phyloP scores from a whole-genome alignment of 1,140 invertebrate species.

The Lasioglossum albipes region DNA sequence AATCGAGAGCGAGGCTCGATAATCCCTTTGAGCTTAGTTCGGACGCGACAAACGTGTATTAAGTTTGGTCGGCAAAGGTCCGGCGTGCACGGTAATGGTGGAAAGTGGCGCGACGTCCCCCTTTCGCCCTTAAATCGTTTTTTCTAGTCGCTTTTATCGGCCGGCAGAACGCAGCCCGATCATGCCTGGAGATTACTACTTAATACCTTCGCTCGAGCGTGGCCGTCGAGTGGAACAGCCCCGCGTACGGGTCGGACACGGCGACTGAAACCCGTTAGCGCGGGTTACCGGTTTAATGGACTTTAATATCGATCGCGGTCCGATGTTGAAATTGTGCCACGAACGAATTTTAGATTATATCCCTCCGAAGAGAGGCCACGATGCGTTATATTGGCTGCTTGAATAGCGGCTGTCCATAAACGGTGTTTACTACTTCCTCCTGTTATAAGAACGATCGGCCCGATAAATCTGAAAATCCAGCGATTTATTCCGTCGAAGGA shows the following conservation, averaged over 20 bases:
- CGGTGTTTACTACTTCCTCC: conserved; percentile 49
- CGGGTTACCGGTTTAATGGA: conserved; percentile 65
- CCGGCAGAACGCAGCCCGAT: conserved; percentile 58
- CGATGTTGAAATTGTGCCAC: conserved; percentile 64
- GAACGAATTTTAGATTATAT: conserved; percentile 64
- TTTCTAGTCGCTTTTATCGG: conserved; percentile 67
- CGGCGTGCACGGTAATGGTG: not conserved
- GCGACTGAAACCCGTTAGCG: conserved; percentile 60
- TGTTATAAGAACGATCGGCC: conserved; percentile 8
- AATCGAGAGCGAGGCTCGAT: too few species aligned
- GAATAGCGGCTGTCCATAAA: conserved; percentile 53
- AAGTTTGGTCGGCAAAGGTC: conserved; percentile 11
- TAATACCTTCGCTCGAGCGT: conserved; percentile 64
- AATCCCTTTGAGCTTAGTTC: too few species aligned
- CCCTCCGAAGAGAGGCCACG: conserved; percentile 13
- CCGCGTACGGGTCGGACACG: conserved; percentile 59
- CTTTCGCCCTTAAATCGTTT: conserved; percentile 31
- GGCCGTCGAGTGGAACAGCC: conserved; percentile 59
- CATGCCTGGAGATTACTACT: conserved; percentile 72
- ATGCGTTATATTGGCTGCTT: conserved; percentile 53
- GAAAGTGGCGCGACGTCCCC: conserved; percentile 11
- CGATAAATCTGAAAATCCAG: conserved; percentile 23
- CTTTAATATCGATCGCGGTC: conserved; percentile 65
- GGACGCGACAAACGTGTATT: conserved; percentile 10
- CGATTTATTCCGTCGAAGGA: not conserved